These are phyloP conservation scores for Manduca sexta DNA, from an alignment of 1,140 invertebrate genomes.

Conservation along the genomic window DNA sequence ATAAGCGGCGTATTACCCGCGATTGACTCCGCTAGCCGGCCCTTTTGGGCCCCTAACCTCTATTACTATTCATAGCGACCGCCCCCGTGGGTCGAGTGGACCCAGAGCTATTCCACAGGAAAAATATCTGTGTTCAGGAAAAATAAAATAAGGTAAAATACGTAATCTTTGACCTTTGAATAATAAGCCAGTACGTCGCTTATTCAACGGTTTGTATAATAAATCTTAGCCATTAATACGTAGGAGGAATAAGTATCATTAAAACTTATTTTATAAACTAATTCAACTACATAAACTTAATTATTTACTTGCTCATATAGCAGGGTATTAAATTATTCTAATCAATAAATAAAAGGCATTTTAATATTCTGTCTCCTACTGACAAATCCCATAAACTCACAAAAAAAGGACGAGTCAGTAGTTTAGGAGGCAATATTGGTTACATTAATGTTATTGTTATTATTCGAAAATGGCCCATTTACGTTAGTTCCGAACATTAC, in stretches of 20 bases:
- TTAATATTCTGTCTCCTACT: neutral
- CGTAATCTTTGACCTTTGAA: too few species aligned
- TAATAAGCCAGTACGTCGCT: too few species aligned
- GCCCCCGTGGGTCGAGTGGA: conserved; percentile 46
- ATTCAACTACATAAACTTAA: too few species aligned
- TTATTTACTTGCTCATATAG: too few species aligned
- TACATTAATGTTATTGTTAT: conserved; percentile 59
- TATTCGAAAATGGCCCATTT: conserved; percentile 55
- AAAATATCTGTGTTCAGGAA: too few species aligned
- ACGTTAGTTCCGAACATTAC: conserved; percentile 58
- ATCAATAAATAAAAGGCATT: too few species aligned
- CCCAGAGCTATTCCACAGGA: conserved; percentile 3
- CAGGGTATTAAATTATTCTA: too few species aligned
- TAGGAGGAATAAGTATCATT: too few species aligned
- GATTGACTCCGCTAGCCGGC: conserved; percentile 23
- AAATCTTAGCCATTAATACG: too few species aligned
- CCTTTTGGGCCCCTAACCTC: conserved; percentile 50
- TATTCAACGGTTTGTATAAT: too few species aligned
- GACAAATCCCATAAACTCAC: neutral
- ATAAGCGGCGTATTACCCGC: conserved; percentile 51
- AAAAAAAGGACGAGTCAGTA: conserved; percentile 5
- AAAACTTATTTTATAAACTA: too few species aligned
- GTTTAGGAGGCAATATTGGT: conserved; percentile 44
- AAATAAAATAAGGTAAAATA: too few species aligned
- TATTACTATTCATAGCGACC: conserved; percentile 66